phyloP scores from a whole-genome alignment of 2,888 invertebrate genomes.

The Apodemia duryi region DNA sequence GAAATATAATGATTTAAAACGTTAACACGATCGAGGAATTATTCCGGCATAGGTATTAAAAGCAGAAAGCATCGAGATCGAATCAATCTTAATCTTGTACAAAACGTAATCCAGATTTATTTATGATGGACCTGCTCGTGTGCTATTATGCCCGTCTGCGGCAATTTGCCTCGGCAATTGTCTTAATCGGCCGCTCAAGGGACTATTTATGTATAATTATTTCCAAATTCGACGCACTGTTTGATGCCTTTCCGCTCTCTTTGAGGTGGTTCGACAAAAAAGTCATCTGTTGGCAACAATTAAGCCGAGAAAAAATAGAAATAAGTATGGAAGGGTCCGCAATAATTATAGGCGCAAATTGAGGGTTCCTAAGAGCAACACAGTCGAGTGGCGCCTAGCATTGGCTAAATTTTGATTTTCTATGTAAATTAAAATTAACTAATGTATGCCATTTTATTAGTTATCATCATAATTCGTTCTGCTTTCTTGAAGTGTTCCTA shows the following conservation, averaged over 20 bases:
- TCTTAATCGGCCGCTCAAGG: slow-evolving; percentile 80
- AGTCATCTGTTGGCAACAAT: slow-evolving; percentile 79
- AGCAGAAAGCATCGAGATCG: slow-evolving; percentile 74
- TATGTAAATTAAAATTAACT: slow-evolving; percentile 47
- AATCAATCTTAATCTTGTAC: slow-evolving; percentile 79
- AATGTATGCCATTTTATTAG: neutral
- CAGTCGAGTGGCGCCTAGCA: slow-evolving; percentile 67
- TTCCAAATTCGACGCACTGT: slow-evolving; percentile 79
- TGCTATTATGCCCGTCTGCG: slow-evolving; percentile 79
- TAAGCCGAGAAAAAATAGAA: slow-evolving; percentile 75
- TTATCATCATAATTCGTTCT: neutral
- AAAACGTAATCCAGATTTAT: slow-evolving; percentile 79
- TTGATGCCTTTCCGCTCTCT: slow-evolving; percentile 80
- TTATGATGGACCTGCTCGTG: slow-evolving; percentile 74
- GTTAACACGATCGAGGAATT: slow-evolving; percentile 70
- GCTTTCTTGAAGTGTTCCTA: neutral
- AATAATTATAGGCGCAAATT: slow-evolving; percentile 79
- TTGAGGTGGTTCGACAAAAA: slow-evolving; percentile 78
- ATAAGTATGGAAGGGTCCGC: slow-evolving; percentile 79
- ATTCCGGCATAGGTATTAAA: slow-evolving; percentile 66
- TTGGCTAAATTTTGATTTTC: slow-evolving; percentile 33
- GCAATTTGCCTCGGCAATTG: slow-evolving; percentile 79
- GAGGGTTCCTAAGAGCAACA: slow-evolving; percentile 71
- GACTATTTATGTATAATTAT: slow-evolving; percentile 80
- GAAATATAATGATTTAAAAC: slow-evolving; percentile 65